Conservation (phyloP, 1,140 invertebrate genomes). For the Cyrtorhinus lividipennis region DNA sequence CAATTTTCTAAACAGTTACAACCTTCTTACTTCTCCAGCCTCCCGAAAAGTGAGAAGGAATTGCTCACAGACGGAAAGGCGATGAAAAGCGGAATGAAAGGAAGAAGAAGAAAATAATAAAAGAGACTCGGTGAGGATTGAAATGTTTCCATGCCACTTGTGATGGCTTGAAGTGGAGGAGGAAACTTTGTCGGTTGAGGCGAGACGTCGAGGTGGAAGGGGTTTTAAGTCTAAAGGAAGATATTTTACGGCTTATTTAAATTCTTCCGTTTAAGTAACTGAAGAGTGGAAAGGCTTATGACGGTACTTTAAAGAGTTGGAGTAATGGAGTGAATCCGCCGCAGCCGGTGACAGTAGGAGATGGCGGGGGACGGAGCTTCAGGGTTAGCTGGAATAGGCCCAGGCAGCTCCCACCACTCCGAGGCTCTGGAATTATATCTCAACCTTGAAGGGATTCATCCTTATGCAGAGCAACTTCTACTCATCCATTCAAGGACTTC, state of each 20-base stretch:
- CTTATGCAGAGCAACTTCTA: background rate
- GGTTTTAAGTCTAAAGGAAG: background rate
- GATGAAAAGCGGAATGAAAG: background rate
- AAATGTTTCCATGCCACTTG: conserved; percentile 4
- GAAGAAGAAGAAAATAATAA: background rate
- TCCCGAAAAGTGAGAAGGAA: background rate
- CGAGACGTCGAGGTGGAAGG: background rate
- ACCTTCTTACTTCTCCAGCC: no score
- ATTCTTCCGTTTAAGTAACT: conserved; percentile 4
- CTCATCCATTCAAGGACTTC: background rate
- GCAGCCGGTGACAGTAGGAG: conserved; percentile 3
- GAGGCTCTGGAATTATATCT: background rate
- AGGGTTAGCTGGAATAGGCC: background rate
- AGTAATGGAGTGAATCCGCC: conserved; percentile 9
- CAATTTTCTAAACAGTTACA: background rate
- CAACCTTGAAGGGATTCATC: background rate
- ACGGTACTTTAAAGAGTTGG: conserved; percentile 8
- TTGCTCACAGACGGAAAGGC: background rate
- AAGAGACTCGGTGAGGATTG: conserved; percentile 6
- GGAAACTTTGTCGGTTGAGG: background rate
- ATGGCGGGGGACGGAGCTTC: background rate
- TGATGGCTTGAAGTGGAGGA: background rate
- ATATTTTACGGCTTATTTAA: conserved; percentile 10
- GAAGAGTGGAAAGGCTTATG: conserved; percentile 1
- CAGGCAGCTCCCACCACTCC: background rate